These are phyloP conservation scores for Syncerus caffer DNA, from an alignment of 2,797 vertebrate genomes.

Conservation along the genomic window DNA sequence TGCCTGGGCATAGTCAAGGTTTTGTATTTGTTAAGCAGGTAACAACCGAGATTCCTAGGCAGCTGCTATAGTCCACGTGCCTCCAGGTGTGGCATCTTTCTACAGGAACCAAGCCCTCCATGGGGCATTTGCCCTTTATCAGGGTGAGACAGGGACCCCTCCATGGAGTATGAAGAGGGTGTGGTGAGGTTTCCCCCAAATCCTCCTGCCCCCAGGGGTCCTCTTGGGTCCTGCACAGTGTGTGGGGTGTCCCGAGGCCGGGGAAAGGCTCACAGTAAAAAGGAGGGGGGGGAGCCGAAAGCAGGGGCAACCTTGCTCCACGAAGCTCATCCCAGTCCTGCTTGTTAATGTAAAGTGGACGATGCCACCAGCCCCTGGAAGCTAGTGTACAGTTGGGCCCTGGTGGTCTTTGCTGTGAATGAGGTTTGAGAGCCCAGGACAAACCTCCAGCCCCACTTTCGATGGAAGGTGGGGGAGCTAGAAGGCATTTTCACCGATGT, in stretches of 20 bases:
- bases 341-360: too few relatives aligned
- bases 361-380: fast-evolving
- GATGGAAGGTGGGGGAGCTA: background rate
- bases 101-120: background rate
- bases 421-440: background rate
- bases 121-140: background rate
- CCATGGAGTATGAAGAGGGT: background rate
- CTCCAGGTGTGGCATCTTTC: background rate
- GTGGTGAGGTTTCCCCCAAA: background rate
- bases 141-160: background rate
- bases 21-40: background rate
- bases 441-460: background rate
- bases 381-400: too few relatives aligned
- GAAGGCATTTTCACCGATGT: background rate
- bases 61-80: background rate
- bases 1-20: background rate
- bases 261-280: background rate
- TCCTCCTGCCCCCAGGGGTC: too few relatives aligned
- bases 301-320: fast-evolving
- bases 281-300: fast-evolving
- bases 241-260: background rate
- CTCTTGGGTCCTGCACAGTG: too few relatives aligned
- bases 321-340: background rate
- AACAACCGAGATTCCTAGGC: background rate
- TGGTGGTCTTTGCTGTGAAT: background rate